These are phyloP conservation scores for Augochlorella aurata DNA, from an alignment of 2,888 invertebrate genomes.

Conservation along the genomic window DNA sequence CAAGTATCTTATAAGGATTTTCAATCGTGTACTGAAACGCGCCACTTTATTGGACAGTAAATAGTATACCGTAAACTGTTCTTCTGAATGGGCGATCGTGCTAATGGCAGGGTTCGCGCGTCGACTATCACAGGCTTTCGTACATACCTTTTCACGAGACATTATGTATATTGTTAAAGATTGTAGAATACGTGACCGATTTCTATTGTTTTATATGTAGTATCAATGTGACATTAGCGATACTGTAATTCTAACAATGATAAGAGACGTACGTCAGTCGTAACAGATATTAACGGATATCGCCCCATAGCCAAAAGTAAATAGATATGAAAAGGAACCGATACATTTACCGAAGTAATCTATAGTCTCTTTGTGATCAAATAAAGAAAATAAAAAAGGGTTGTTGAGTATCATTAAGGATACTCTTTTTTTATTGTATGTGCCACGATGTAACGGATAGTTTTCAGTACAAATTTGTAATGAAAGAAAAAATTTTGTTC, in stretches of 20 bases:
- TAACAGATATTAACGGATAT: constrained; percentile 36
- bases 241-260: background rate
- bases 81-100: background rate
- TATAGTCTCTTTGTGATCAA: constrained; percentile 50
- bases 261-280: constrained; percentile 8
- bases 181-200: constrained; percentile 24
- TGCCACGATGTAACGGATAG: constrained; percentile 36
- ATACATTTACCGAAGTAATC: constrained; percentile 36
- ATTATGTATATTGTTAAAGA: constrained; percentile 31
- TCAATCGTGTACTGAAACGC: constrained; percentile 5
- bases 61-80: background rate
- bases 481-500: background rate
- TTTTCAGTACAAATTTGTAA: constrained; percentile 2
- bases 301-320: constrained; percentile 53
- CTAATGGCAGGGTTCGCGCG: background rate
- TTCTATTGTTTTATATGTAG: constrained; percentile 48
- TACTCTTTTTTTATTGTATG: constrained; percentile 21
- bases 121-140: constrained; percentile 19
- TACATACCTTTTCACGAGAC: constrained; percentile 31
- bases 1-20: constrained; percentile 30
- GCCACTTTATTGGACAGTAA: background rate
- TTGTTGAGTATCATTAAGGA: constrained; percentile 40
- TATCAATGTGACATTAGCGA: constrained; percentile 35
- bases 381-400: constrained; percentile 35
- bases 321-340: constrained; percentile 37